Percentiles rank a stretch among this genome's conserved stretches.
Evolutionary conservation across 1,140 invertebrate genomes (phyloP).

Genomic region (Berghia stephanieae): DNA sequence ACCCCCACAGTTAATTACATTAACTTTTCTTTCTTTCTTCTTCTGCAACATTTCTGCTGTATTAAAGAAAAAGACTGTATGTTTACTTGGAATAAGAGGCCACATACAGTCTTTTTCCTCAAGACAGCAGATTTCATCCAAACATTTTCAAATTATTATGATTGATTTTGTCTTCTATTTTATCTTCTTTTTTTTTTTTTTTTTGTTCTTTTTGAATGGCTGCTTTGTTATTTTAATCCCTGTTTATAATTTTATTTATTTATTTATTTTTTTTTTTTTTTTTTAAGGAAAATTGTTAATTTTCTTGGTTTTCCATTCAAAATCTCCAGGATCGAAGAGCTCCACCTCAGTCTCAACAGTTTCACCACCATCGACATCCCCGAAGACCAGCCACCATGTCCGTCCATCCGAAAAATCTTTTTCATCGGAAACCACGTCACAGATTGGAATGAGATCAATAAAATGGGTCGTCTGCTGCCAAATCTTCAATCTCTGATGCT

Average conservation of each 20-base stretch:
- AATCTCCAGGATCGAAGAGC: conserved; percentile 80
- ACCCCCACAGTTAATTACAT: too few relatives aligned
- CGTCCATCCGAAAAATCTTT: conserved; percentile 59
- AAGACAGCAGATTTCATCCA: too few relatives aligned
- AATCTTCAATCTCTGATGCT: conserved; percentile 83
- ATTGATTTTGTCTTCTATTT: too few relatives aligned
- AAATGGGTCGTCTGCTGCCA: conserved; percentile 81
- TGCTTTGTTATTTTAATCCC: neutral
- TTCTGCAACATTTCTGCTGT: too few relatives aligned
- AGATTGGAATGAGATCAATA: conserved; percentile 83
- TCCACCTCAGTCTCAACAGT: conserved; percentile 85
- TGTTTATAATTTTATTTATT: neutral
- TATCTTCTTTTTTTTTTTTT: too few relatives aligned
- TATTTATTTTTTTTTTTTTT: conserved; percentile 18
- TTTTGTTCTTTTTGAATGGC: neutral
- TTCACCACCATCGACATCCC: conserved; percentile 78
- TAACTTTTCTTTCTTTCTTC: too few relatives aligned
- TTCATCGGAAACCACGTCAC: conserved; percentile 76
- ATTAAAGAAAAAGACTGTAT: too few relatives aligned
- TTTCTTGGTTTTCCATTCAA: too few relatives aligned
- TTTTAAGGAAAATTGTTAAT: too few relatives aligned
- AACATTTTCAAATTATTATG: too few relatives aligned
- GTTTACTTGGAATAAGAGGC: too few relatives aligned
- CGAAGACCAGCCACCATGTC: conserved; percentile 22
- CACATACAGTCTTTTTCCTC: too few relatives aligned